Evolutionary conservation across 2,797 vertebrate species (phyloP), one percentile per base, ranked within the genome.

Genomic region (Siniperca undulata): DNA sequence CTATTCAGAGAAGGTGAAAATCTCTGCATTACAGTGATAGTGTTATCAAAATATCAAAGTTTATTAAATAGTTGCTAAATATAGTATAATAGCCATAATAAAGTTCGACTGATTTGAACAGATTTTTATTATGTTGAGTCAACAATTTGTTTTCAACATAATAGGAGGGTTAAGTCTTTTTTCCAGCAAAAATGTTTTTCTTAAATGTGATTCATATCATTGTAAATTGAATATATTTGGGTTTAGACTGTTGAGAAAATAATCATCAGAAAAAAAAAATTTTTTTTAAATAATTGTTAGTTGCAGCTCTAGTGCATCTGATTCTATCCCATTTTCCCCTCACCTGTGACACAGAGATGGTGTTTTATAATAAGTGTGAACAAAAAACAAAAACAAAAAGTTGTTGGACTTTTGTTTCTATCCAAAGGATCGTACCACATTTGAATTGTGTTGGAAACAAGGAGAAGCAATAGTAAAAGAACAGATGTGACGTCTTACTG

Each of bases 401-500:
- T 48, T 59, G 27, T 36, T 46, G 0, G 0, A 36, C 17, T 40
- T 67, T 38, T 46, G 61, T 60, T 75, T 56, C 44, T 14, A 27
- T 30, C 19, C 16, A 72, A 58, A 68, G 22, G 0, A 36, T 67
- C 2, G 5, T 5, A n/a, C 30, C 14, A 24, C 20, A 17, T 55
- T 40, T 44, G 22, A 71, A 80, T 24, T 4, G 11, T 58, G 61
- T 42, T 80, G 76, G 44, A 72, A 61, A 69, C 20, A 40, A n/a
- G 70, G 44, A 53, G 46, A 73, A 10, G 30, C 40, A 14, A 62
- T 3, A n/a, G 42, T 71, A 56, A 46, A 38, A 20, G 19, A 82
- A 77, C 82, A 88, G 61, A 87, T 83, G 85, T 79, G 81, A 78
- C 11, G 1, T 80, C 44, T 84, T 78, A 8, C 44, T 60, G 64